phyloP scores from a whole-genome alignment of 92 coral and sea anemone species.

The Palythoa caribaeorum region DNA sequence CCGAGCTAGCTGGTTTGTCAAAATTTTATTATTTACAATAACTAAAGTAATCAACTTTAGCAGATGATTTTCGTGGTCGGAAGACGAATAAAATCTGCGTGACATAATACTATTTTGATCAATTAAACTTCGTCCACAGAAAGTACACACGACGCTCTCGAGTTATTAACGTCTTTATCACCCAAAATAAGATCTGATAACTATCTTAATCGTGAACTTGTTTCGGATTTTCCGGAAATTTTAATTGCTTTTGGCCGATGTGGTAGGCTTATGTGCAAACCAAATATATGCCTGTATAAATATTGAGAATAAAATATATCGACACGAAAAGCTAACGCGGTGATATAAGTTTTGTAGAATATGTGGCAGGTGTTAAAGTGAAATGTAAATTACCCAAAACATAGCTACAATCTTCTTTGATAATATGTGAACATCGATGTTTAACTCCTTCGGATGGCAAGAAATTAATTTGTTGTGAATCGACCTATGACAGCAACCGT shows the following conservation, averaged over 20 bases:
- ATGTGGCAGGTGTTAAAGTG: not conserved
- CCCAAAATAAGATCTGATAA: not conserved
- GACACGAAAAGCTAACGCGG: not conserved
- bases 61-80: not conserved
- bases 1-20: not conserved
- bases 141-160: not conserved
- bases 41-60: not conserved
- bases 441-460: not conserved
- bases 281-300: not conserved
- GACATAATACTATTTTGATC: not conserved
- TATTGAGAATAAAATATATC: not conserved
- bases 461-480: not conserved
- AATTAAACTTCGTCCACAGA: conserved; percentile 12
- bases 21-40: not conserved
- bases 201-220: not conserved
- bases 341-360: not conserved
- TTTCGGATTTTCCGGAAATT: not conserved
- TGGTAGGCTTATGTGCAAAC: not conserved
- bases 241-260: not conserved
- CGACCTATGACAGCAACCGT: not conserved
- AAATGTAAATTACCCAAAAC: not conserved
- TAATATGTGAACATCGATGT: not conserved
- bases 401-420: not conserved
- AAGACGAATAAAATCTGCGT: not conserved
- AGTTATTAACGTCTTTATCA: not conserved